phyloP scores from a whole-genome alignment of 2,888 invertebrate genomes.

The Dusona sp. region DNA sequence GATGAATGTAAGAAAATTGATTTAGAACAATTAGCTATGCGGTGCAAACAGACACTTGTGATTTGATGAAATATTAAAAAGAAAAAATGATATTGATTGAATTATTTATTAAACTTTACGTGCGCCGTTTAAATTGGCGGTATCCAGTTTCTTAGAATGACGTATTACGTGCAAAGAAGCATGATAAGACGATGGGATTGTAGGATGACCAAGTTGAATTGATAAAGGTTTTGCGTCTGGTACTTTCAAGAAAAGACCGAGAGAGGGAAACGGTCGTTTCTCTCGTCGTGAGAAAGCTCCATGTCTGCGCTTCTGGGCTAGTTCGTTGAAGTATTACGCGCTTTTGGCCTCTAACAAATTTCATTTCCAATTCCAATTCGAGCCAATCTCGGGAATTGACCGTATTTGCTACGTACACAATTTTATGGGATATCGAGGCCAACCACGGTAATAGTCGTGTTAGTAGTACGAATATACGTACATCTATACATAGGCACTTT shows the following conservation, averaged over 20 bases:
- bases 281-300: slow-evolving; percentile 52
- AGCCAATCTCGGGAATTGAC: slow-evolving; percentile 78
- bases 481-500: not conserved
- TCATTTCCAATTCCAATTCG: slow-evolving; percentile 80
- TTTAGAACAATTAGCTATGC: no score
- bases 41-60: no score
- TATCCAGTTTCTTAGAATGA: not conserved
- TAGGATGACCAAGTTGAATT: slow-evolving; percentile 32
- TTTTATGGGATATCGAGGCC: slow-evolving; percentile 30
- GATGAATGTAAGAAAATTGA: no score
- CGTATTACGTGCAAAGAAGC: not conserved
- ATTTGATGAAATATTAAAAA: no score
- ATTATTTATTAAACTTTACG: no score
- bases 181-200: not conserved
- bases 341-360: slow-evolving; percentile 77
- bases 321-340: slow-evolving; percentile 60
- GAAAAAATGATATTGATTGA: no score
- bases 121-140: no score
- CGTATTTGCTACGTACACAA: slow-evolving; percentile 57
- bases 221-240: slow-evolving; percentile 10
- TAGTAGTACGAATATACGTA: not conserved
- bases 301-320: slow-evolving; percentile 33
- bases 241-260: not conserved
- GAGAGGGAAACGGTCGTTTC: slow-evolving; percentile 31
- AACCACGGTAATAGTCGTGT: slow-evolving; percentile 11